Evolutionary conservation across 1,140 invertebrate genomes (phyloP), one percentile per base, ranked within the genome.

Genomic region (Panulirus ornatus): DNA sequence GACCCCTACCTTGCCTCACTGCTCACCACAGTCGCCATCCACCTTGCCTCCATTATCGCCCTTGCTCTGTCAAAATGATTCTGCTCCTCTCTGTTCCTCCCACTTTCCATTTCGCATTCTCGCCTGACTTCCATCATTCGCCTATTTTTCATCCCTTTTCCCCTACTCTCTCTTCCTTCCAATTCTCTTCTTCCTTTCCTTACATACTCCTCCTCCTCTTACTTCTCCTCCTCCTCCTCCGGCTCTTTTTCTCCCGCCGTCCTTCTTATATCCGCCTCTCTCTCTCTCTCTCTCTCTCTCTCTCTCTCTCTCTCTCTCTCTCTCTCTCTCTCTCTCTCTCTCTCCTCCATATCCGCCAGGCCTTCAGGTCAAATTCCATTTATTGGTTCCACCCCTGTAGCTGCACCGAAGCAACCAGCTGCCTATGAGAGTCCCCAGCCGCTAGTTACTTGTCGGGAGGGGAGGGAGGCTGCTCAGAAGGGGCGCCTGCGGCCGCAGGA

Each of bases 251-350:
- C n/a, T n/a, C n/a, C n/a, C n/a, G n/a, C n/a, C n/a, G n/a, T n/a
- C 73, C 36, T 16, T 8, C 1, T 47, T 6, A 9, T 44, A 44
- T 36, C 42, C 5, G 38, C 19, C 40, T 51, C 76, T 47, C 40
- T 79, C 44, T 47, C 40, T 30, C 76, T 44, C 76, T 42, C 76
- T 79, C 76, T 42, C 76, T 42, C 76, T 79, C 76, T 78, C 76
- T 79, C 76, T 79, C 76, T 79, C 76, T 79, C 76, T 79, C 76
- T 79, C 76, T 79, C 76, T 78, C 75, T 78, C 75, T 78, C 75
- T 9, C 73, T 76, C 73, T 76, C 73, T 9, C 30, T 14, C 27
- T 34, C 27, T 9, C 38, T 5, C 27, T 36, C 73, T 9, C 73
- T 22, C 73, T 36, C 9, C 14, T 22, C 34, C 73, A n/a, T n/a